These are phyloP conservation scores for Neuroterus valhalla DNA, from an alignment of 1,140 invertebrate species.

Conservation along the genomic window DNA sequence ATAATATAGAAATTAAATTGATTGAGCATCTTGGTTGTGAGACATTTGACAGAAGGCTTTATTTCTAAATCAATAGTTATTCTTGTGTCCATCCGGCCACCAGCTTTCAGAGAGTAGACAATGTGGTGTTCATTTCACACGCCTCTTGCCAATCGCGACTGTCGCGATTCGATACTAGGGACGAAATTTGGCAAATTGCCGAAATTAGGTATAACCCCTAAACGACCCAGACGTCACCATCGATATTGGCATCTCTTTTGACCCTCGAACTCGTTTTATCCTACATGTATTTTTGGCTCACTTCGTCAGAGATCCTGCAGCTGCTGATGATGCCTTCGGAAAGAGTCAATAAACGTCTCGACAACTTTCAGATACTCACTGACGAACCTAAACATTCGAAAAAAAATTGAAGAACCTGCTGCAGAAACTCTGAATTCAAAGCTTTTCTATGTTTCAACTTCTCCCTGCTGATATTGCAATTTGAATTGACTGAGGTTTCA, in stretches of 20 bases:
- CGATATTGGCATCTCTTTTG: conserved; percentile 43
- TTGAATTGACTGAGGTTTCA: no score
- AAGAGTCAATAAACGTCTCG: conserved; percentile 8
- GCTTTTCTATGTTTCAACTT: neutral
- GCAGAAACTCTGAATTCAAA: neutral
- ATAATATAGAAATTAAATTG: conserved; percentile 27
- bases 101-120: conserved; percentile 40
- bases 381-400: conserved; percentile 11
- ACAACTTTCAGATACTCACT: conserved; percentile 10
- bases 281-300: neutral
- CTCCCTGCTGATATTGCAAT: no score
- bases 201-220: conserved; percentile 62
- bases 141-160: conserved; percentile 37
- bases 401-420: neutral
- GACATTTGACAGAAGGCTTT: conserved; percentile 61
- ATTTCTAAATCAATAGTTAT: conserved; percentile 46
- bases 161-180: conserved; percentile 40
- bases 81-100: conserved; percentile 51
- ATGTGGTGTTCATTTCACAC: conserved; percentile 29
- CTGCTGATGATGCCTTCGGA: neutral
- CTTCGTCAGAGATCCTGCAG: neutral
- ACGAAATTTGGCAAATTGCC: conserved; percentile 58
- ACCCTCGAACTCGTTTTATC: conserved; percentile 29
- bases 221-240: conserved; percentile 36
- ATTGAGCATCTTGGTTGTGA: conserved; percentile 36